Evolutionary conservation across 1,140 invertebrate genomes (phyloP).

Genomic region (Subanguina moxae): DNA sequence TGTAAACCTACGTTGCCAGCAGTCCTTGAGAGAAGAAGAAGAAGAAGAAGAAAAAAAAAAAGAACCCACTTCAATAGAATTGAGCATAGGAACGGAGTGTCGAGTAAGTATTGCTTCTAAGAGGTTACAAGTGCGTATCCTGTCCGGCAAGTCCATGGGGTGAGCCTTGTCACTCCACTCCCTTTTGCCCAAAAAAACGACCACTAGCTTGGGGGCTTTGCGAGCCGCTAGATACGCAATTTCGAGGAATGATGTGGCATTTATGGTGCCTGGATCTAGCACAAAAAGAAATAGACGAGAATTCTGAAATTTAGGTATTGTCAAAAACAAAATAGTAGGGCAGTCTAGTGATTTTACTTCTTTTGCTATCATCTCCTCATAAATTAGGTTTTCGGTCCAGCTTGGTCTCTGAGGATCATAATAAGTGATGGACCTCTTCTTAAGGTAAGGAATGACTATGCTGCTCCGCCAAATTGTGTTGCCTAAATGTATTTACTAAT

Average conservation of each 20-base stretch:
- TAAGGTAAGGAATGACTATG: slow-evolving; percentile 58
- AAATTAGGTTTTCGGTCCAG: slow-evolving; percentile 58
- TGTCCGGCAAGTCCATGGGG: slow-evolving; percentile 52
- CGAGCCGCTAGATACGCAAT: slow-evolving; percentile 58
- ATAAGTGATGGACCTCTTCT: slow-evolving; percentile 54
- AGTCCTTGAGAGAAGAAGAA: background rate
- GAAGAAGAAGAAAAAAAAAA: slow-evolving; percentile 1
- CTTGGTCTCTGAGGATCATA: slow-evolving; percentile 54
- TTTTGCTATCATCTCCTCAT: slow-evolving; percentile 51
- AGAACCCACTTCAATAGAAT: slow-evolving; percentile 32
- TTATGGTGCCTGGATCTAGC: slow-evolving; percentile 57
- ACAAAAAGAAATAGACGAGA: slow-evolving; percentile 56
- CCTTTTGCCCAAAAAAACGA: slow-evolving; percentile 52
- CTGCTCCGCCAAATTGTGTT: slow-evolving; percentile 51
- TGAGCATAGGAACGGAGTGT: slow-evolving; percentile 53
- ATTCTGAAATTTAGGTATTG: slow-evolving; percentile 38
- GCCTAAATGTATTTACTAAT: background rate
- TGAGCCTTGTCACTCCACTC: slow-evolving; percentile 59
- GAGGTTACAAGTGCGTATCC: slow-evolving; percentile 48
- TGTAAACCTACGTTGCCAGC: too few relatives aligned
- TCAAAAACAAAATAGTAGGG: slow-evolving; percentile 4
- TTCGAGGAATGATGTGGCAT: slow-evolving; percentile 57
- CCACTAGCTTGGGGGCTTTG: slow-evolving; percentile 55
- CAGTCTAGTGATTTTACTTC: slow-evolving; percentile 41
- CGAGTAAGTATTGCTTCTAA: slow-evolving; percentile 51